Conservation (phyloP, 2,797 vertebrate species). For the Pelodytes ibericus region DNA sequence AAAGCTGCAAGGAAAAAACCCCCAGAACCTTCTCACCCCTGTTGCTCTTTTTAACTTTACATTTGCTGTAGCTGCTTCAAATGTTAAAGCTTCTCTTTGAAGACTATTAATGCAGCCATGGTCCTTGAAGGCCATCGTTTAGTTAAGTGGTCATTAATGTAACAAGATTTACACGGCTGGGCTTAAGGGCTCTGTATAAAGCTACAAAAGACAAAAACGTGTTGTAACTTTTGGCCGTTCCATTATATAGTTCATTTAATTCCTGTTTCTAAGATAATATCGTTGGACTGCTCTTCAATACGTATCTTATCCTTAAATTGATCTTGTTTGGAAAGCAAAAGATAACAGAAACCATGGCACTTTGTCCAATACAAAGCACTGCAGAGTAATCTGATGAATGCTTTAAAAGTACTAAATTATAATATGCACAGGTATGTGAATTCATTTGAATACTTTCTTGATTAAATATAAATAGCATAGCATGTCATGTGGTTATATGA, state of each 20-base stretch:
- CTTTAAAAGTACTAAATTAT: no score
- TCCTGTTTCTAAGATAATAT: background rate
- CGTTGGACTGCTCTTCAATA: no score
- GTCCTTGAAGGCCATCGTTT: constrained; percentile 18
- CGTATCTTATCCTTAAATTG: no score
- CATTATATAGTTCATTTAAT: background rate
- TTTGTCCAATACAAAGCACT: no score
- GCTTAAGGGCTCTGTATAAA: background rate
- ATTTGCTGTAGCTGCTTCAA: constrained; percentile 51
- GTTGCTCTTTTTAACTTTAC: constrained; percentile 54
- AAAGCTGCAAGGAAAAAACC: constrained; percentile 59
- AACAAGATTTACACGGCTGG: background rate
- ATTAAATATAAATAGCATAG: no score
- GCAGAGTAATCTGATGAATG: no score
- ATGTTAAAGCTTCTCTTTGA: constrained; percentile 57
- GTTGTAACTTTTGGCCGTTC: background rate
- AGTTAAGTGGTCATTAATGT: constrained; percentile 20
- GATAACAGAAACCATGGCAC: no score
- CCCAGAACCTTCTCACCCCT: constrained; percentile 57
- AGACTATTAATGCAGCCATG: constrained; percentile 38
- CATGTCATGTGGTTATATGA: no score
- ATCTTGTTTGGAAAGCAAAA: no score
- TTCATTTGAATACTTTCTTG: no score
- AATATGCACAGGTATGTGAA: no score
- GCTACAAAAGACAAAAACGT: background rate